A percentile compares a stretch with the other conserved stretches of the same genome.
phyloP scores from a whole-genome alignment of 2,113 vertebrate species.

The Platichthys flesus region DNA sequence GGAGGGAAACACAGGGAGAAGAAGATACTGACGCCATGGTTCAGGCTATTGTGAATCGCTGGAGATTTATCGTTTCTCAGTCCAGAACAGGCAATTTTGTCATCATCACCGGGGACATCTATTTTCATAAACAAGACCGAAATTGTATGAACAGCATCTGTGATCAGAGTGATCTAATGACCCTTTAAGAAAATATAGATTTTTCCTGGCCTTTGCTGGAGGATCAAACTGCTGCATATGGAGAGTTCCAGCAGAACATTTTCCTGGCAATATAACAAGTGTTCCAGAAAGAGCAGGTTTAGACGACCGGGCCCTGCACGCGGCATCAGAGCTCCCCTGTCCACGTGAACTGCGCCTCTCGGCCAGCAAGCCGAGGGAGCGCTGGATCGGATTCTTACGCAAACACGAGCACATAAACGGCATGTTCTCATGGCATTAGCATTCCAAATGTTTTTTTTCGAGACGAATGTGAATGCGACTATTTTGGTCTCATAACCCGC shows the following conservation, averaged over 20 bases:
- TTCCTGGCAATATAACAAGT: conserved; percentile 48
- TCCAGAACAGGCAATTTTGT: conserved; percentile 60
- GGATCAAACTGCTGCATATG: conserved; percentile 51
- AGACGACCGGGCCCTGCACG: conserved; percentile 58
- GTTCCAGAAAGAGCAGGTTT: conserved; percentile 59
- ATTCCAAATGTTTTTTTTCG: conserved; percentile 74
- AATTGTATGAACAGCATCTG: conserved; percentile 47
- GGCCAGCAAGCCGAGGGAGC: conserved; percentile 46
- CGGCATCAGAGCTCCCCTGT: conserved; percentile 61
- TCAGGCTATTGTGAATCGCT: conserved; percentile 38
- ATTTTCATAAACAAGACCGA: conserved; percentile 68
- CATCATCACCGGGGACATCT: conserved; percentile 67
- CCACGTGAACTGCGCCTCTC: conserved; percentile 39
- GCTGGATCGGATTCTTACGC: conserved; percentile 70
- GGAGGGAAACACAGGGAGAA: conserved; percentile 46
- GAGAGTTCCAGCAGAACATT: conserved; percentile 44
- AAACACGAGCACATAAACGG: conserved; percentile 75
- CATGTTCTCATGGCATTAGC: conserved; percentile 76
- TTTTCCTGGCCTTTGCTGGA: conserved; percentile 38
- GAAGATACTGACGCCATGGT: conserved; percentile 53
- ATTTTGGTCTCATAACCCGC: conserved; percentile 71
- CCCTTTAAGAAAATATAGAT: conserved; percentile 55
- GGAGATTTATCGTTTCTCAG: conserved; percentile 60
- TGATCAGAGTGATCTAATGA: conserved; percentile 61
- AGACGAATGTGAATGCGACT: conserved; percentile 74